Base-by-base conservation (phyloP, 2,113 vertebrate genomes). In the Calcarius ornatus region DNA sequence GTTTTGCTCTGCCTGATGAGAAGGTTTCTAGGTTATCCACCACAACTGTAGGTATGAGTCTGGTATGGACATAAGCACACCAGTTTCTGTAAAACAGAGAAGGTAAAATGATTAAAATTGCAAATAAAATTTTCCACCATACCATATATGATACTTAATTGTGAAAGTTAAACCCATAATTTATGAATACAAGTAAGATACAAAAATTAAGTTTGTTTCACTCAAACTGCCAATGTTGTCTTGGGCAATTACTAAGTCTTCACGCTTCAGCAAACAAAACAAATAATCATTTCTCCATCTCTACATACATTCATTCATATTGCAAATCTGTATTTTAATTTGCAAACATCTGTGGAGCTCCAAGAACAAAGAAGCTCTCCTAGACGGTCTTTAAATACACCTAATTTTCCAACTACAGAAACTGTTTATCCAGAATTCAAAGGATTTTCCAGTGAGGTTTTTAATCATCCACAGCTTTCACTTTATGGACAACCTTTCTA, bases 61-160 rank as follows among this genome's bases (percentile, higher is more conserved):
- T 97, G 30, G 97, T 98, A 61, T 98, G 98, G 12, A 98, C 98
- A 84, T 98, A 98, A 64, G 98, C 98, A 75, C 98, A 98, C 98
- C 98, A 98, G 40, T 98, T 98, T 93, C 98, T 98, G 86, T 53
- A 77, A 69, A 59, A 97, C 12, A 91, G 15, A 83, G 56, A 43
- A 73, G 6, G 40, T 30, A 59, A 65, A 94, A 38, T 11, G 24
- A 51, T 65, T 38, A 47, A 45, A 80, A 71, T 6, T 22, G 75
- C 31, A 70, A 70, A 30, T 15, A 61, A 33, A 0, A 1, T 81
- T 86, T 94, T 37, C 33, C 17, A 50, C 21, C 45, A 33, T 47
- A 22, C 9, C 3, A 61, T 20, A 61, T 51, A 20, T 19, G 6
- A 48, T 20, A 61, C 10, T 42, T 38, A 21, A 54, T 50, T 47